Evolutionary conservation across 2,113 vertebrate species (phyloP).

Genomic region (Saimiri boliviensis): DNA sequence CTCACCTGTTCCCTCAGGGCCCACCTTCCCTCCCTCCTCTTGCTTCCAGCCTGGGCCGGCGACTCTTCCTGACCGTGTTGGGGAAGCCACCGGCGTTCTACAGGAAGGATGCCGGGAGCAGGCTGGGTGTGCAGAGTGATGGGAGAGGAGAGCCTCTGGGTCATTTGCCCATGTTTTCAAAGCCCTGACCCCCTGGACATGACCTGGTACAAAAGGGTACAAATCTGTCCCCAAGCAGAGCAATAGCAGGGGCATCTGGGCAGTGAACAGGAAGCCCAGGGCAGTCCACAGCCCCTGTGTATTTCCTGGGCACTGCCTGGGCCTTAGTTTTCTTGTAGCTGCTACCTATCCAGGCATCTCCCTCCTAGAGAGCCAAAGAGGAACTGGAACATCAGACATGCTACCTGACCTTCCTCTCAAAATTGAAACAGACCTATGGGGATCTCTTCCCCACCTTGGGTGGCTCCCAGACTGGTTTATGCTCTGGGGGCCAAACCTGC

Average conservation of each 20-base stretch:
- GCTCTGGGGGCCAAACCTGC: not conserved
- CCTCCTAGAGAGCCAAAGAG: not conserved
- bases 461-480: not conserved
- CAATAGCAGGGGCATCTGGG: not conserved
- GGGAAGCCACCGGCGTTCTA: rapidly evolving
- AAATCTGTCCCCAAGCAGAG: not conserved
- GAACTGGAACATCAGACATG: not conserved
- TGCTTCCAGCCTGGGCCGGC: rapidly evolving
- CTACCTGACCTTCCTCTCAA: not conserved
- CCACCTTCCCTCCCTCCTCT: no score
- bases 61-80: not conserved
- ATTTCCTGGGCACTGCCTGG: not conserved
- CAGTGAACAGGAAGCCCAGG: not conserved
- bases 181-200: not conserved
- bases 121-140: rapidly evolving
- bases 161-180: not conserved
- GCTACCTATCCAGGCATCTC: not conserved
- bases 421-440: not conserved
- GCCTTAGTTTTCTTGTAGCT: not conserved
- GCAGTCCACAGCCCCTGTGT: rapidly evolving
- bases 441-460: no score
- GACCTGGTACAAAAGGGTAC: not conserved
- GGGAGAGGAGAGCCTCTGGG: rapidly evolving
- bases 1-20: not conserved
- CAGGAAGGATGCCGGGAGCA: not conserved